A percentile compares a stretch with the other conserved stretches of the same genome.
Conservation (phyloP, 2,888 invertebrate species). For the Drosophila affinis region DNA sequence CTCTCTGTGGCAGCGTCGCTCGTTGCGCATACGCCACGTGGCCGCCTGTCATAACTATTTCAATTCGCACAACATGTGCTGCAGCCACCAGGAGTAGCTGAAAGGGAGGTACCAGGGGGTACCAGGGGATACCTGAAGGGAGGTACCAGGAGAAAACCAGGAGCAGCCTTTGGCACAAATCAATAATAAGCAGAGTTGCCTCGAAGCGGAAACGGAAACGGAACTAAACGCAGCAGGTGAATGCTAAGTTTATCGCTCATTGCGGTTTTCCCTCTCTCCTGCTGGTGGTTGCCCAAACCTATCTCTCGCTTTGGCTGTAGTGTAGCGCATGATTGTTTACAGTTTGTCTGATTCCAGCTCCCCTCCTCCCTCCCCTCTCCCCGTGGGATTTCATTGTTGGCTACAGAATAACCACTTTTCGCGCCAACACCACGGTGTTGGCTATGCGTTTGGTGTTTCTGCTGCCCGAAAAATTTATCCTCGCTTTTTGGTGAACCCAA, state of each 20-base stretch:
- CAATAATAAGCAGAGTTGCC: conserved; percentile 37
- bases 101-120: conserved; percentile 2
- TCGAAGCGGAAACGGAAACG: conserved; percentile 49
- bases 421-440: neutral
- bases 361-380: neutral
- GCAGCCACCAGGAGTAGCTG: conserved; percentile 25
- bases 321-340: conserved; percentile 28
- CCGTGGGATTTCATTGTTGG: conserved; percentile 8
- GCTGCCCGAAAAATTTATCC: neutral
- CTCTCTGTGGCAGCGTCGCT: conserved; percentile 19
- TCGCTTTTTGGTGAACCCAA: conserved; percentile 1
- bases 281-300: neutral
- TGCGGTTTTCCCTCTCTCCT: conserved; percentile 11
- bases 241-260: conserved; percentile 28
- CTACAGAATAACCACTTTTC: conserved; percentile 20
- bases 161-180: conserved; percentile 34
- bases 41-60: conserved; percentile 69
- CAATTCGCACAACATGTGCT: conserved; percentile 68
- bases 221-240: conserved; percentile 67
- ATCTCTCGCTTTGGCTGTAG: conserved; percentile 10
- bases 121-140: conserved; percentile 10
- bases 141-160: neutral
- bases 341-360: conserved; percentile 15
- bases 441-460: too few relatives aligned
- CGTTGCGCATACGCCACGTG: conserved; percentile 28